phyloP scores from a whole-genome alignment of 2,797 vertebrate genomes.

The Scolopax bukidnonensis region DNA sequence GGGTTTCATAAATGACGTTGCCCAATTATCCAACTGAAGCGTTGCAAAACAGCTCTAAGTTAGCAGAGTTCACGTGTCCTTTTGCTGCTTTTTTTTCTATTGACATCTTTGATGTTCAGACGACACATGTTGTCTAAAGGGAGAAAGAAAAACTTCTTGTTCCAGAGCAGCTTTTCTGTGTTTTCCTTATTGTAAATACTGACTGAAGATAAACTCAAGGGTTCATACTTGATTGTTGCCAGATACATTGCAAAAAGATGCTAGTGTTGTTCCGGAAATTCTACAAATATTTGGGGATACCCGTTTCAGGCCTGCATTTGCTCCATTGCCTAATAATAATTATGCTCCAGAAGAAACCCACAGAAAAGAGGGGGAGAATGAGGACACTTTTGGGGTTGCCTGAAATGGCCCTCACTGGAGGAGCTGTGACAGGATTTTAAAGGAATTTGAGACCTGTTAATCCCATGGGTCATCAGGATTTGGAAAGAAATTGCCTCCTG shows the following conservation, averaged over 20 bases:
- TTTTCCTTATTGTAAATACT: not conserved
- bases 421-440: not conserved
- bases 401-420: not conserved
- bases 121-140: not conserved
- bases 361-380: not conserved
- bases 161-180: slow-evolving; percentile 1
- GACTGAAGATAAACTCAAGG: not conserved
- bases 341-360: not conserved
- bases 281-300: not conserved
- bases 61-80: not conserved
- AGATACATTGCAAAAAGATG: not conserved
- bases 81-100: not conserved
- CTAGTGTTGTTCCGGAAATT: not conserved
- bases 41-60: not conserved
- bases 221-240: not conserved
- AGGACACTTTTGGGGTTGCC: not conserved
- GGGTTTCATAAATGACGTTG: not conserved
- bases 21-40: not conserved
- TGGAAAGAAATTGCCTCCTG: not conserved
- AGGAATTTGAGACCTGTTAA: not conserved
- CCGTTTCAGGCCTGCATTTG: not conserved
- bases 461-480: not conserved
- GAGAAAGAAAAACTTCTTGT: not conserved
- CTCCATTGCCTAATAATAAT: not conserved
- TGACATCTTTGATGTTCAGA: not conserved